Evolutionary conservation across 2,888 invertebrate genomes (phyloP).

Genomic region (Ophonus ardosiacus): DNA sequence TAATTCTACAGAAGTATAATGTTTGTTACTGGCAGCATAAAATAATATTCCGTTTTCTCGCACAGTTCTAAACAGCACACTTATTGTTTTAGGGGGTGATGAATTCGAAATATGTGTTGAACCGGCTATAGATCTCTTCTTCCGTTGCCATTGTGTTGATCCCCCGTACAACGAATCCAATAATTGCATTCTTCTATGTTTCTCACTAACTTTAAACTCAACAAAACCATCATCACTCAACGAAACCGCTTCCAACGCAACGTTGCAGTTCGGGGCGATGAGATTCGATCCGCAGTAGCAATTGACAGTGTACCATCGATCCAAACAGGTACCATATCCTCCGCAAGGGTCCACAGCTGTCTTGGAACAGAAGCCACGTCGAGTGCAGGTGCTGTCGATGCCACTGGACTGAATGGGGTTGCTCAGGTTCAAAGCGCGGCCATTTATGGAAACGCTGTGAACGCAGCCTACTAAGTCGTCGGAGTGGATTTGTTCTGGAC

Average conservation of each 20-base stretch:
- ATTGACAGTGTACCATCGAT: slow-evolving; percentile 88
- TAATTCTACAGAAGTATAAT: slow-evolving; percentile 90
- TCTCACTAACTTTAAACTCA: slow-evolving; percentile 88
- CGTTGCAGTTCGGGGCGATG: slow-evolving; percentile 88
- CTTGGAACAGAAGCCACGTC: slow-evolving; percentile 82
- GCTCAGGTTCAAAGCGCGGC: slow-evolving; percentile 88
- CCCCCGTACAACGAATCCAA: slow-evolving; percentile 88
- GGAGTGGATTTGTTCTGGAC: slow-evolving; percentile 93
- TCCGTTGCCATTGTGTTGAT: slow-evolving; percentile 82
- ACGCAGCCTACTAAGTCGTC: slow-evolving; percentile 97
- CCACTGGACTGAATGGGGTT: slow-evolving; percentile 85
- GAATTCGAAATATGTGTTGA: slow-evolving; percentile 65
- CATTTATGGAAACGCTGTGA: slow-evolving; percentile 93
- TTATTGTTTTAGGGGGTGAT: slow-evolving; percentile 84
- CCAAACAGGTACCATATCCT: slow-evolving; percentile 85
- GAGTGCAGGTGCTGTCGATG: slow-evolving; percentile 86
- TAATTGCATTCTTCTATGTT: slow-evolving; percentile 91
- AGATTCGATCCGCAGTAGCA: slow-evolving; percentile 85
- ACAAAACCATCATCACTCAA: slow-evolving; percentile 88
- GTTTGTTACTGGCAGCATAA: slow-evolving; percentile 91
- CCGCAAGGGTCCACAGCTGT: slow-evolving; percentile 79
- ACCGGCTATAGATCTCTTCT: slow-evolving; percentile 70
- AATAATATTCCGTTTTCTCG: slow-evolving; percentile 89
- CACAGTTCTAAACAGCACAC: slow-evolving; percentile 89
- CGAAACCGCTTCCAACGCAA: slow-evolving; percentile 88